Percentiles rank a stretch among this genome's conserved stretches.
Conservation (phyloP, 2,888 invertebrate species). For the Polydrusus cervinus region DNA sequence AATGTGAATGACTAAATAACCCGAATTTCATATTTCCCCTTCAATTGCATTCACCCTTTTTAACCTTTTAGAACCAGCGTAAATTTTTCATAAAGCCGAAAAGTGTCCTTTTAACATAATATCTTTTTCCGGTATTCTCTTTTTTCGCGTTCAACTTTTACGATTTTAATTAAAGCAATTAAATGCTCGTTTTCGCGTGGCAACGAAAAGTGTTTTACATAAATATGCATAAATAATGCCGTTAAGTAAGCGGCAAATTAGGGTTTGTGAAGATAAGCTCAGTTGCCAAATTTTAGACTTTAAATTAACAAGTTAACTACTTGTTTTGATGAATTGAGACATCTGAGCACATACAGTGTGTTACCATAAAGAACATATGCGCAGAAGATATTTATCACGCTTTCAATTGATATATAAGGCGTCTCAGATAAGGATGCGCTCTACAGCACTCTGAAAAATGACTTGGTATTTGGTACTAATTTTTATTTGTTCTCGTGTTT, state of each 20-base stretch:
- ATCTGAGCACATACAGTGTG: background rate
- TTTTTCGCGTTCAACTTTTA: slow-evolving; percentile 39
- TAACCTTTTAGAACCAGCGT: slow-evolving; percentile 21
- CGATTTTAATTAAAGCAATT: slow-evolving; percentile 43
- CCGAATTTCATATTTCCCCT: slow-evolving; percentile 9
- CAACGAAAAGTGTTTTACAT: slow-evolving; percentile 37
- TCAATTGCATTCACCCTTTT: background rate
- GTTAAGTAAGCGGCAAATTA: slow-evolving; percentile 24
- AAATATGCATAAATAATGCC: slow-evolving; percentile 43
- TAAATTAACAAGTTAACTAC: background rate
- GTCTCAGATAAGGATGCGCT: no score
- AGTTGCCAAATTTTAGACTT: slow-evolving; percentile 15
- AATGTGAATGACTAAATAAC: slow-evolving; percentile 2
- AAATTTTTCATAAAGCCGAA: slow-evolving; percentile 37
- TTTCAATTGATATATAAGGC: no score
- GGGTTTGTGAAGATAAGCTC: slow-evolving; percentile 17
- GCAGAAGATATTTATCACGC: no score
- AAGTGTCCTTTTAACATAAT: slow-evolving; percentile 37
- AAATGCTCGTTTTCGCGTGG: slow-evolving; percentile 36
- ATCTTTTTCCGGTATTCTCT: slow-evolving; percentile 23
- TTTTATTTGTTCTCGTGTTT: no score
- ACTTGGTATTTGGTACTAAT: no score
- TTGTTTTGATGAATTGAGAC: slow-evolving; percentile 1
- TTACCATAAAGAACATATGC: no score
- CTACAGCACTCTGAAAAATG: no score